Evolutionary conservation across 1,140 invertebrate genomes (phyloP), one percentile per base, ranked within the genome.

Genomic region (Copidosoma floridanum): DNA sequence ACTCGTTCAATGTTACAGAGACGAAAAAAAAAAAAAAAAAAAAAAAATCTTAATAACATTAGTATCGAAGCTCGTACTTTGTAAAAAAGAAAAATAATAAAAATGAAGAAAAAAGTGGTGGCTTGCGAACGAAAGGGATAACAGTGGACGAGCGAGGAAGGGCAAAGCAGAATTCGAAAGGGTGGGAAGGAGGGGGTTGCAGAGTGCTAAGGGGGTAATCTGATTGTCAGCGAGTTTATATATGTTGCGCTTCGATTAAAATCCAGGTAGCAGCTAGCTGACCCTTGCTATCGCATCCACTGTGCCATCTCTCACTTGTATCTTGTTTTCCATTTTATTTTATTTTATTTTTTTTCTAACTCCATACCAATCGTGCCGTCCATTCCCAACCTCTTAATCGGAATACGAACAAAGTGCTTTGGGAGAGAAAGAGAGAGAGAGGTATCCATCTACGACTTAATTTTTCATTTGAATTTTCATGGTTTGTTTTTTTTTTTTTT

Each of bases 171-270:
- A n/a, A n/a, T n/a, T 23, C 12, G n/a, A 53, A n/a, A 40, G 23
- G 29, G 12, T 1, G 20, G 48, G 40, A 46, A 63, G 32, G 29
- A 29, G 37, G 54, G 26, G 18, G 51, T 40, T 23, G 27, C 48
- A 57, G 24, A 43, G 38, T 37, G 35, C 40, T 29, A 32, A 52
- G 46, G n/a, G 44, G 40, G 18, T 16, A 46, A 78, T 77, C 75
- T 72, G 73, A 77, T 78, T 78, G 76, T 77, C 76, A 75, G 73
- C 75, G 77, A 78, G 73, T 78, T 78, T 76, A 75, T 78, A 76
- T 71, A 71, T 71, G 72, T 73, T 70, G 74, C 73, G 72, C 72
- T 76, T 77, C 76, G 75, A 77, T 78, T 77, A 78, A 77, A 75
- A 78, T 72, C 68, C 74, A 77, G 72, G 72, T 66, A 74, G 70